Conservation (phyloP, 2,888 invertebrate species). For the Cylindroiulus punctatus region DNA sequence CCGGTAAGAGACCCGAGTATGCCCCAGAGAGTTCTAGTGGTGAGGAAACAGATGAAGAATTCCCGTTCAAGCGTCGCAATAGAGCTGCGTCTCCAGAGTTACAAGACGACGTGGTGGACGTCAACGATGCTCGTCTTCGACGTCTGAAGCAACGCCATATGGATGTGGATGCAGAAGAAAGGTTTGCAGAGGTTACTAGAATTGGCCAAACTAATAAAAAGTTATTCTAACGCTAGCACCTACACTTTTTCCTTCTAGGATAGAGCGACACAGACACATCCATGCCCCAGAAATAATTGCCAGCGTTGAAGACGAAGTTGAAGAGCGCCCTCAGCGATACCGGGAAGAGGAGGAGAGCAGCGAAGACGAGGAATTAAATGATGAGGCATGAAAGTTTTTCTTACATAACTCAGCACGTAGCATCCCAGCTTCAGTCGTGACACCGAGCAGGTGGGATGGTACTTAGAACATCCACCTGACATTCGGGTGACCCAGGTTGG, state of each 20-base stretch:
- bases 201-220: conserved; percentile 17
- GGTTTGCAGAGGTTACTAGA: not conserved
- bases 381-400: conserved; percentile 67
- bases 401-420: too few species aligned
- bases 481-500: too few species aligned
- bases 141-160: conserved; percentile 70
- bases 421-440: too few species aligned
- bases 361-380: conserved; percentile 82
- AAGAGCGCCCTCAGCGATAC: conserved; percentile 62
- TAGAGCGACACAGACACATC: conserved; percentile 69
- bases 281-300: conserved; percentile 76
- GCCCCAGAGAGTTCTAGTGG: conserved; percentile 86
- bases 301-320: conserved; percentile 61
- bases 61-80: conserved; percentile 57
- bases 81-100: conserved; percentile 62
- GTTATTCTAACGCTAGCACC: not conserved
- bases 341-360: conserved; percentile 67
- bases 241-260: conserved; percentile 56
- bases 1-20: conserved; percentile 96
- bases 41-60: conserved; percentile 86
- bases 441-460: too few species aligned
- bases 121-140: conserved; percentile 85
- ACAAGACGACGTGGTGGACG: conserved; percentile 63
- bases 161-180: conserved; percentile 67
- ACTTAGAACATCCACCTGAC: too few species aligned